Percentiles rank a stretch among this genome's conserved stretches.
Evolutionary conservation across 64 coral and sea anemone species (phyloP).

Genomic region (Montipora foliosa): DNA sequence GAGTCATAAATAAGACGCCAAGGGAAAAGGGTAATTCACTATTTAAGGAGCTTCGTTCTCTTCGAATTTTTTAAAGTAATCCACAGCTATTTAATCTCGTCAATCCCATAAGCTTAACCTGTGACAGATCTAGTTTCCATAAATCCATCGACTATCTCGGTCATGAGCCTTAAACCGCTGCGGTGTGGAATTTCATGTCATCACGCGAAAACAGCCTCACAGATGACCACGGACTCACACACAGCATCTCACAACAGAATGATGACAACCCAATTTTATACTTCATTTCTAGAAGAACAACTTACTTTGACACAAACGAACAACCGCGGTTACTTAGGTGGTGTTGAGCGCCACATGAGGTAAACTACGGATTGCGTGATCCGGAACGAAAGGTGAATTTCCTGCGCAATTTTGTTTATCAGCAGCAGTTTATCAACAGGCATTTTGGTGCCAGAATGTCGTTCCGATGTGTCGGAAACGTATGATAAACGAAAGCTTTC

Average conservation of each 20-base stretch:
- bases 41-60: neutral
- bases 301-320: neutral
- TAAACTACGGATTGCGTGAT: constrained; percentile 17
- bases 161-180: neutral
- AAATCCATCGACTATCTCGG: neutral
- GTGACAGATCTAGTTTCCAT: constrained; percentile 8
- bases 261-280: neutral
- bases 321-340: no score
- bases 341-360: neutral
- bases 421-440: constrained; percentile 42
- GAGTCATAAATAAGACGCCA: neutral
- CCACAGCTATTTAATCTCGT: constrained; percentile 5
- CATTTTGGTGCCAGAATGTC: constrained; percentile 25
- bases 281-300: neutral
- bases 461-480: constrained; percentile 31
- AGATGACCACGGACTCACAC: neutral
- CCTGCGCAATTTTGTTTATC: constrained; percentile 34
- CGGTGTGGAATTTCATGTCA: constrained; percentile 7
- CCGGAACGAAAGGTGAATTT: constrained; percentile 11
- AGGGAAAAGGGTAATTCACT: neutral
- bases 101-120: neutral
- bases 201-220: neutral
- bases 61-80: neutral
- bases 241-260: neutral
- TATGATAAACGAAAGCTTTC: constrained; percentile 29